Percentiles rank a stretch among this genome's conserved stretches.
Evolutionary conservation across 2,888 invertebrate species (phyloP).

Genomic region (Vesta saturnalis): DNA sequence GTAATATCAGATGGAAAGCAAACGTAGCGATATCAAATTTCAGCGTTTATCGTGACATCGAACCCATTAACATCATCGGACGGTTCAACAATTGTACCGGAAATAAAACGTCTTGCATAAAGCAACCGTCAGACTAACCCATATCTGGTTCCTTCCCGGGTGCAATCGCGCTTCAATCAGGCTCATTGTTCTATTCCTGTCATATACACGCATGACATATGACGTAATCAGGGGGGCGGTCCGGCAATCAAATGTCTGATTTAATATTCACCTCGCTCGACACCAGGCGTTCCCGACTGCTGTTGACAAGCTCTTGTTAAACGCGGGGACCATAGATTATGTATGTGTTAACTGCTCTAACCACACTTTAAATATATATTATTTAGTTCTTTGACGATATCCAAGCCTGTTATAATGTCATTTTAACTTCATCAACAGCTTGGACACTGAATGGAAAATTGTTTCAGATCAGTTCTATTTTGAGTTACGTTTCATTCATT

Average conservation of each 20-base stretch:
- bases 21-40: slow-evolving; percentile 34
- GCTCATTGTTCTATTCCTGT: slow-evolving; percentile 59
- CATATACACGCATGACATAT: slow-evolving; percentile 60
- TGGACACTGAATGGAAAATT: neutral
- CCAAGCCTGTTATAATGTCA: slow-evolving; percentile 25
- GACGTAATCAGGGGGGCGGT: slow-evolving; percentile 61
- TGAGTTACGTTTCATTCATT: too few species aligned
- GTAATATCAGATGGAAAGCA: slow-evolving; percentile 28
- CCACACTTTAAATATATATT: slow-evolving; percentile 57
- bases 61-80: slow-evolving; percentile 38
- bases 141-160: slow-evolving; percentile 46
- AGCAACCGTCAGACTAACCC: slow-evolving; percentile 42
- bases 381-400: slow-evolving; percentile 28
- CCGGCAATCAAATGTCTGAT: slow-evolving; percentile 62
- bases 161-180: slow-evolving; percentile 59
- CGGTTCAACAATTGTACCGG: slow-evolving; percentile 48
- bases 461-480: neutral
- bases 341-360: slow-evolving; percentile 57
- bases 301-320: slow-evolving; percentile 59
- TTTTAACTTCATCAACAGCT: neutral
- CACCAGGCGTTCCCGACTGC: slow-evolving; percentile 58
- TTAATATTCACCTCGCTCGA: slow-evolving; percentile 61
- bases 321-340: slow-evolving; percentile 51
- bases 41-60: slow-evolving; percentile 37
- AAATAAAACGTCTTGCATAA: slow-evolving; percentile 53